Evolutionary conservation across 1,140 invertebrate genomes (phyloP).

Genomic region (Apocrypta bakeri): DNA sequence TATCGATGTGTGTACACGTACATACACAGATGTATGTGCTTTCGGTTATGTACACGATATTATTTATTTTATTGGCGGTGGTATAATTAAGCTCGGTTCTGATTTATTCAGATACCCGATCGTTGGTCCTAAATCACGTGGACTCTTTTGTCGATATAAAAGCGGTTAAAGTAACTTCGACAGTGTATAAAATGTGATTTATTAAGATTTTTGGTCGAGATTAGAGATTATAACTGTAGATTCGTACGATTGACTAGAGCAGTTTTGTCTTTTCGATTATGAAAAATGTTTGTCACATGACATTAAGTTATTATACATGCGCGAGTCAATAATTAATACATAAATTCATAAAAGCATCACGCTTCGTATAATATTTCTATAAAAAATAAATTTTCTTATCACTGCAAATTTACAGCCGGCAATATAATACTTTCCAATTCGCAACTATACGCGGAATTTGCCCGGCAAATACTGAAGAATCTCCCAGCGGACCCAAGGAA

Average conservation of each 20-base stretch:
- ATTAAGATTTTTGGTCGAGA: slow-evolving; percentile 12
- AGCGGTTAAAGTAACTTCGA: neutral
- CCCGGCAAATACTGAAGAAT: neutral
- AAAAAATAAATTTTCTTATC: no score
- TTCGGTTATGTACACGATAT: neutral
- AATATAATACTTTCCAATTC: neutral
- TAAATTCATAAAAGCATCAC: no score
- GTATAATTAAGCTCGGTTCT: neutral
- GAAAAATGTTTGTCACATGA: slow-evolving; percentile 9
- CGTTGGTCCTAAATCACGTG: neutral
- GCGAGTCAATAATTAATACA: no score
- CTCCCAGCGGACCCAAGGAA: neutral
- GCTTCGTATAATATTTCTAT: no score
- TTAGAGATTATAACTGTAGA: neutral
- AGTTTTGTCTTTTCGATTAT: neutral
- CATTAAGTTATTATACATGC: no score
- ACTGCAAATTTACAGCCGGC: neutral
- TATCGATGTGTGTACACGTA: neutral
- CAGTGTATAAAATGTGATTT: neutral
- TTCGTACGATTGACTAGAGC: neutral
- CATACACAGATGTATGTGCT: neutral
- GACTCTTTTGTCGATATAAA: neutral
- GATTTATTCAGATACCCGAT: neutral
- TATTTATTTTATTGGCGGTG: neutral
- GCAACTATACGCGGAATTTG: neutral